phyloP scores from a whole-genome alignment of 1,140 invertebrate genomes.

The Neotoxoptera formosana region DNA sequence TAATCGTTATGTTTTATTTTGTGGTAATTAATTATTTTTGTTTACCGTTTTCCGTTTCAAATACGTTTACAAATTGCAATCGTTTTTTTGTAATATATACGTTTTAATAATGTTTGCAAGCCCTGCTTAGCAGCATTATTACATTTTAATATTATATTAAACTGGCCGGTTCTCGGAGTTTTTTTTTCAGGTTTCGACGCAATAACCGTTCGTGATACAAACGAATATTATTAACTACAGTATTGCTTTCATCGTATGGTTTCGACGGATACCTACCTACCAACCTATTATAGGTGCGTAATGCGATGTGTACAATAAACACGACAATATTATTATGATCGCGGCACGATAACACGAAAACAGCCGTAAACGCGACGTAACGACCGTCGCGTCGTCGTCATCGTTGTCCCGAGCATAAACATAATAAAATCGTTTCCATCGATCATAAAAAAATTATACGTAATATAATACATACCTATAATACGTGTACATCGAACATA shows the following conservation, averaged over 20 bases:
- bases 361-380: background rate
- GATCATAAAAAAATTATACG: constrained; percentile 2
- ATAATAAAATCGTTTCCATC: background rate
- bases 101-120: no score
- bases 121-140: no score
- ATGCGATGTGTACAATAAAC: background rate
- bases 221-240: background rate
- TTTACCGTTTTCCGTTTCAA: no score
- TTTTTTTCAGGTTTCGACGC: background rate
- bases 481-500: background rate
- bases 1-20: no score
- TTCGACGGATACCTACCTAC: background rate
- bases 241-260: background rate
- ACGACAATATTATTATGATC: constrained; percentile 11
- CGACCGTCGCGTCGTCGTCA: background rate
- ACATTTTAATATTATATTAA: no score
- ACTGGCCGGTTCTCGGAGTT: rapidly evolving
- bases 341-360: constrained; percentile 19
- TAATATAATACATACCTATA: background rate
- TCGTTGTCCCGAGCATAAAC: background rate
- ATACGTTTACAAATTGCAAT: no score
- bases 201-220: background rate
- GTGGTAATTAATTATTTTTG: no score
- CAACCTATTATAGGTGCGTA: background rate
- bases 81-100: no score